These are phyloP conservation scores for Piezodorus guildinii DNA, from an alignment of 1,140 invertebrate genomes.

Conservation along the genomic window DNA sequence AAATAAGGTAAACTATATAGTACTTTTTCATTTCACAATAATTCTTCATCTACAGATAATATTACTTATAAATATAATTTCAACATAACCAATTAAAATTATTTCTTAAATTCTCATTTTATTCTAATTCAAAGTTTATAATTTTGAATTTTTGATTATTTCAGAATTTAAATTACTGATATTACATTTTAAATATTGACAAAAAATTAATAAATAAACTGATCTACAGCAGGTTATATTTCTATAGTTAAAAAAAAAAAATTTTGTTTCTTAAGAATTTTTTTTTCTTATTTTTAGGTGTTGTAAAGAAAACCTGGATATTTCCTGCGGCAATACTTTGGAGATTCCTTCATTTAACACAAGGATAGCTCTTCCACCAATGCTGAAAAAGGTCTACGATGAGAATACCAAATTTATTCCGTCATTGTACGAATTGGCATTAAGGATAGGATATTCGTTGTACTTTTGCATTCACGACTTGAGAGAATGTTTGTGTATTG, in stretches of 20 bases:
- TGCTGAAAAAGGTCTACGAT: constrained; percentile 1
- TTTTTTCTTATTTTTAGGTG: neutral
- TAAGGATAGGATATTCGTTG: neutral
- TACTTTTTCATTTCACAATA: too few species aligned
- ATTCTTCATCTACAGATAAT: neutral
- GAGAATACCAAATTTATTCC: constrained; percentile 4
- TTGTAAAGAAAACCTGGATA: neutral
- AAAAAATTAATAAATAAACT: too few species aligned
- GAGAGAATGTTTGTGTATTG: neutral
- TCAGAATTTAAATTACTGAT: too few species aligned
- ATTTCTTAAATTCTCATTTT: neutral
- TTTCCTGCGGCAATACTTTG: neutral
- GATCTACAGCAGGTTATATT: neutral
- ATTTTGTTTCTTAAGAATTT: too few species aligned
- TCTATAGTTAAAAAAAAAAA: neutral
- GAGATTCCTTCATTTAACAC: constrained; percentile 1
- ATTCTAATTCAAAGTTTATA: neutral
- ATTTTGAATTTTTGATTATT: neutral
- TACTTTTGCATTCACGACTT: constrained; percentile 1
- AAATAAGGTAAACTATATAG: too few species aligned
- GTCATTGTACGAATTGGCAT: neutral
- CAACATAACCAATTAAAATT: neutral
- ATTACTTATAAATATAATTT: neutral
- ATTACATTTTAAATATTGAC: too few species aligned
- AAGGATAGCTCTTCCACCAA: neutral